Base-by-base conservation (phyloP, 1,140 invertebrate genomes). In the Diuraphis noxia region DNA sequence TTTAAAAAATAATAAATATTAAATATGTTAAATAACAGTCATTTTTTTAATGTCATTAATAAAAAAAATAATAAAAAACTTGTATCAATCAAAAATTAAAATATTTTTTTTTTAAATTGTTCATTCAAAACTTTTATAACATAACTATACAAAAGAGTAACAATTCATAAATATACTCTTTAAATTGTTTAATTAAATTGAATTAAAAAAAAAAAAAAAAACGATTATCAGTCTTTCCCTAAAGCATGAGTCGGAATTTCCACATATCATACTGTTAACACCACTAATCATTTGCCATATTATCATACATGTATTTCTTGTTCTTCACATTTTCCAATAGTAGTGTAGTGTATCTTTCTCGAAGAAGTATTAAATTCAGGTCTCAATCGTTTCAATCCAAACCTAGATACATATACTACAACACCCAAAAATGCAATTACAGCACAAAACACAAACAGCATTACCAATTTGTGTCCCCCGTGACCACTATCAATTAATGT, bases 321-420 rank as follows among this genome's bases (percentile, higher is more conserved):
- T 34, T 93, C 93, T 77, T 95, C 95, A 49, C 93, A 93, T 40
- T 94, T 94, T 34, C 94, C 94, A 93, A 97, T 96, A 36, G 96
- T 96, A 7, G 96, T 96, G 92, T 97, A 97, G 92, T 96, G 96
- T 36, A 97, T 96, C 93, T 96, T 96, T 93, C 96, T 95, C 49
- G 96, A 95, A 56, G 96, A 95, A 92, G 95, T 95, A 92, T 96
- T 95, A 86, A 96, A 94, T 56, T 96, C 94, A 3, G 96, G 96
- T n/a, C 93, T 94, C 23, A 96, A 94, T 93, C 95, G 85, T 94
- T 94, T 92, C 94, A 94, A 41, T 96, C 93, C 92, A 94, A 94
- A 91, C 95, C 94, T 91, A 95, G 94, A 93, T 95, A 96, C 30
- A 96, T 93, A 92, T 96, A 96, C 23, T 95, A 94, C 91, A 96